A percentile compares a stretch with the other conserved stretches of the same genome.
Evolutionary conservation across 2,113 vertebrate genomes (phyloP).

Genomic region (Columbina picui): DNA sequence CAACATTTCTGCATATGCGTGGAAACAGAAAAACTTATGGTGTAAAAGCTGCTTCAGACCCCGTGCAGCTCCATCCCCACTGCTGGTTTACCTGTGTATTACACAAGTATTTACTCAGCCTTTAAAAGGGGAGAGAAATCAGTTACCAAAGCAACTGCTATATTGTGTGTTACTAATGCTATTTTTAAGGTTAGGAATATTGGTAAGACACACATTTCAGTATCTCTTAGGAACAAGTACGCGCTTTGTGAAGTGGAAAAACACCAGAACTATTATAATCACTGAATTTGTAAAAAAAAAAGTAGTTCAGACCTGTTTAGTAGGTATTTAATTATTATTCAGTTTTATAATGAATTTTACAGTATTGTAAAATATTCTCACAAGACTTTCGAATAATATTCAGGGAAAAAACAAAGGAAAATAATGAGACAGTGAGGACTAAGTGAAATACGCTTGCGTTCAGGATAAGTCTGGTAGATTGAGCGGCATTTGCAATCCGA

Average conservation of each 20-base stretch:
- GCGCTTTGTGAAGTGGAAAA: not conserved
- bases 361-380: not conserved
- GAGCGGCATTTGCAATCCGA: not conserved
- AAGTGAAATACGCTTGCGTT: not conserved
- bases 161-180: slow-evolving; percentile 48
- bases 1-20: slow-evolving; percentile 1
- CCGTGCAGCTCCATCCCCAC: not conserved
- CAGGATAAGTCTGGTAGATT: not conserved
- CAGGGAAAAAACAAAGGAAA: not conserved
- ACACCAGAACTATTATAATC: not conserved
- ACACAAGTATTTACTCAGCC: slow-evolving; percentile 49
- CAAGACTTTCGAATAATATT: not conserved
- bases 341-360: not conserved
- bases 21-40: not conserved
- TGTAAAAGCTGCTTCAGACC: slow-evolving; percentile 2
- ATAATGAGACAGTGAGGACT: not conserved
- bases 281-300: not conserved
- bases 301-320: not conserved
- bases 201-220: not conserved
- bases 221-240: slow-evolving; percentile 12
- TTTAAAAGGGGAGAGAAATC: slow-evolving; percentile 44
- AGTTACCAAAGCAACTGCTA: slow-evolving; percentile 66
- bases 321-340: not conserved
- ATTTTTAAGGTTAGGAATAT: slow-evolving; percentile 57
- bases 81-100: slow-evolving; percentile 32